Evolutionary conservation across 2,797 vertebrate genomes (phyloP), one percentile per base, ranked within the genome.

Genomic region (Ptychobarbus kaznakovi): DNA sequence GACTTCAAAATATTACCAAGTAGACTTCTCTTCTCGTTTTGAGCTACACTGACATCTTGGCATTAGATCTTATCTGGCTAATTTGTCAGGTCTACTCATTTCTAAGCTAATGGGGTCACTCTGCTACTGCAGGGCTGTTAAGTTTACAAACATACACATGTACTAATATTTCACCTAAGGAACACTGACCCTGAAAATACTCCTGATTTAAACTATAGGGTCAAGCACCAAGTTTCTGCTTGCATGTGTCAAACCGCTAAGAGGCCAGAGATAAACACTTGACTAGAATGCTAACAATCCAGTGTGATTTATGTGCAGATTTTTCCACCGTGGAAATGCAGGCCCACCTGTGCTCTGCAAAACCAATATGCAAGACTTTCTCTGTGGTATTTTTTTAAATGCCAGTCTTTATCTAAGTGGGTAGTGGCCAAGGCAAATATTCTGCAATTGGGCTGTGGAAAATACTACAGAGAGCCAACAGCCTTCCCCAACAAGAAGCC

Each of bases 251-350:
- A 66, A 61, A 80, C 32, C 16, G 15, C 28, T 53, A 72, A 81
- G 25, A 78, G 49, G 73, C 20, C 38, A 7, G 22, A 65, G 56
- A 18, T 42, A 79, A 35, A 28, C 69, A 40, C 25, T 58, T 78
- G 75, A 84, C 63, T 73, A 66, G 58, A 88, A 86, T 83, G 66
- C 86, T 83, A 85, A 86, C 75, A 84, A 81, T 85, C 72, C 83
- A 83, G 70, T 68, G 69, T 85, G 89, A 89, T 88, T 84, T 89
- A 84, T 3, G 44, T 81, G 69, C 44, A 7, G 80, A 76, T 81
- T 87, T 89, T 88, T 87, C 82, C 87, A 86, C 87, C 66, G 53
- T 56, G 86, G 76, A 90, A 87, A 81, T 80, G 32, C 63, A 53
- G 32, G 18, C 38, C 80, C 44, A 82, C 35, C 22, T 58, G 81